These are phyloP conservation scores for Ditula angustiorana DNA, from an alignment of 2,888 invertebrate genomes.

Conservation along the genomic window DNA sequence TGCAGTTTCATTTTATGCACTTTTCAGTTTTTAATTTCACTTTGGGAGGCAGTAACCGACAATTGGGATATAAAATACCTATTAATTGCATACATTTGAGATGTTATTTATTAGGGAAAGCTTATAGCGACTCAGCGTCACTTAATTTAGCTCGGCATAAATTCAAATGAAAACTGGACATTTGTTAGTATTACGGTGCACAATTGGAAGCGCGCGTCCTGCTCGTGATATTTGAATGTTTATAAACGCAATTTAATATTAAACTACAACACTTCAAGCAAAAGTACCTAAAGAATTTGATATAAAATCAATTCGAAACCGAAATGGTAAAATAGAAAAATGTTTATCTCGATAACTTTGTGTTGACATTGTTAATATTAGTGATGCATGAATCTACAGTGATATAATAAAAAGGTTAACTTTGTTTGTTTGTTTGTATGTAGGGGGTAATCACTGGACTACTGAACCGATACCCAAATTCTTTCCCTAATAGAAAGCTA, in stretches of 20 bases:
- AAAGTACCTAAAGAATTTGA: too few relatives aligned
- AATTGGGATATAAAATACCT: constrained; percentile 7
- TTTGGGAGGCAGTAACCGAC: neutral
- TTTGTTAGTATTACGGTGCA: neutral
- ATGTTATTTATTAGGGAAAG: neutral
- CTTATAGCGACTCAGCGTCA: neutral
- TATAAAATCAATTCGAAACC: too few relatives aligned
- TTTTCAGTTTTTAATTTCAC: neutral
- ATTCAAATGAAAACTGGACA: constrained; percentile 16
- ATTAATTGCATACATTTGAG: constrained; percentile 3
- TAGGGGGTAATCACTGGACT: too few relatives aligned
- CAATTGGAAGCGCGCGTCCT: neutral
- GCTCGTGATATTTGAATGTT: constrained; percentile 10
- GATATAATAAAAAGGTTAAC: too few relatives aligned
- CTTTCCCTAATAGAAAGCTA: too few relatives aligned
- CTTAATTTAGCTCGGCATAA: neutral
- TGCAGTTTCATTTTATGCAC: neutral
- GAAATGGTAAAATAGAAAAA: too few relatives aligned
- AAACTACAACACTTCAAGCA: constrained; percentile 1
- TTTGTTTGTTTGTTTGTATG: too few relatives aligned
- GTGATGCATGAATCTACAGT: too few relatives aligned
- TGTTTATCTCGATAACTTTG: too few relatives aligned
- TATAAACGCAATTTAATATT: neutral
- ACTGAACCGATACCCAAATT: too few relatives aligned
- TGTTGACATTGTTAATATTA: too few relatives aligned